Evolutionary conservation across 1,140 invertebrate genomes (phyloP), one percentile per base, ranked within the genome.

Genomic region (Drosophila rhopaloa): DNA sequence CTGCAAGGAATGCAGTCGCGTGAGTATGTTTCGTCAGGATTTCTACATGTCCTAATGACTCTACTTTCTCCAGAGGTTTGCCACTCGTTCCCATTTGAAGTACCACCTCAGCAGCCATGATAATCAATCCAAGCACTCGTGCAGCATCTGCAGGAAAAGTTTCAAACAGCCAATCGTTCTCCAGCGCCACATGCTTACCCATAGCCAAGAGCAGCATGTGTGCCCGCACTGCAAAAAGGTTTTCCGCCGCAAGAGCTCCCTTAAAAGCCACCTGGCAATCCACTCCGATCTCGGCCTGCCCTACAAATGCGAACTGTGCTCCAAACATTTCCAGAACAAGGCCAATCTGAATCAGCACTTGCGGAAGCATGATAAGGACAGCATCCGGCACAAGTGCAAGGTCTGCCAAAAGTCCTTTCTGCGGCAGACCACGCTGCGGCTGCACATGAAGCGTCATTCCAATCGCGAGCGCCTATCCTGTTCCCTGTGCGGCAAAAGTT

Each of bases 271-370:
- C 11, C 16, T 59, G 47, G 14, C 53, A 5, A 19, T 67, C 0
- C 91, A 92, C 35, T 78, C 56, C 14, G 68, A 55, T 0, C 37
- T 70, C 9, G 77, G 62, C 1, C 43, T 91, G 63, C 90, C 91
- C 3, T 92, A 81, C 72, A 79, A 91, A 29, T 94, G 93, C 78
- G 73, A 91, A 4, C 65, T 78, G 9, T 94, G 93, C 76, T 81
- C 82, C 1, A 93, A 93, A 54, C 66, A 63, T 47, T 94, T 93
- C 67, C 73, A 90, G 61, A 93, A 74, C 38, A 93, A 93, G 62
- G 89, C 93, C 6, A 93, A 92, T 54, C 68, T 93, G 10, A 90
- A 86, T 72, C 88, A 92, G 43, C 92, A 94, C 85, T 54, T 63
- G 1, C 50, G 70, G 11, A 90, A 84, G 48, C 91, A 92, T 24